Base-by-base conservation (phyloP, 1,140 invertebrate genomes). In the Nomia melanderi region DNA sequence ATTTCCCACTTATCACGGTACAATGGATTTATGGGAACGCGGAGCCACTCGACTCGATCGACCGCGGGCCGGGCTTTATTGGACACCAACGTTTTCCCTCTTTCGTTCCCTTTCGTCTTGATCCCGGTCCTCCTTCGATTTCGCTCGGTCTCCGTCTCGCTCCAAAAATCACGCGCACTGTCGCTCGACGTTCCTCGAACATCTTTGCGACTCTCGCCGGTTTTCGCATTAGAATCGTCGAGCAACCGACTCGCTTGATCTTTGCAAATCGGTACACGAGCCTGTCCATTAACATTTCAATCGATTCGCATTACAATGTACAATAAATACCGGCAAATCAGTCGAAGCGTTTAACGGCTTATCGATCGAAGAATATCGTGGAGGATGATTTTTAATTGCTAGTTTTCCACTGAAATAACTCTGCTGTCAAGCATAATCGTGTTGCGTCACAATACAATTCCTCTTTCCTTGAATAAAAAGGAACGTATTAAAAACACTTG, bases 141-240 rank as follows among this genome's bases (percentile, higher is more conserved):
- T 14, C 14, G 59, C 53, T 69, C 59, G 36, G 41, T 81, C 79
- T 79, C 66, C 60, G 60, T 82, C 33, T 59, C 78, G 67, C 67
- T 77, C 73, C 78, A 63, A 77, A 77, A 82, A 80, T 77, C 72
- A 80, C 60, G 63, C 20, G 63, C 50, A 69, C 72, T 44, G 31
- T n/a, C 23, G 2, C 62, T 36, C 33, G 53, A 66, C 73, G 53
- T 69, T 74, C 39, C 9, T 20, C 33, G 11, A 41, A 50, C 7
- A 57, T 66, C 39, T 62, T 66, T n/a, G n/a, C n/a, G n/a, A n/a
- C n/a, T n/a, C n/a, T n/a, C n/a, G n/a, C n/a, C n/a, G n/a, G n/a
- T n/a, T n/a, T n/a, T n/a, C n/a, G n/a, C n/a, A n/a, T n/a, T n/a
- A n/a, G n/a, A n/a, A n/a, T n/a, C n/a, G n/a, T n/a, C n/a, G n/a